Conservation (phyloP, 2,888 invertebrate genomes). For the Eristalis arbustorum region DNA sequence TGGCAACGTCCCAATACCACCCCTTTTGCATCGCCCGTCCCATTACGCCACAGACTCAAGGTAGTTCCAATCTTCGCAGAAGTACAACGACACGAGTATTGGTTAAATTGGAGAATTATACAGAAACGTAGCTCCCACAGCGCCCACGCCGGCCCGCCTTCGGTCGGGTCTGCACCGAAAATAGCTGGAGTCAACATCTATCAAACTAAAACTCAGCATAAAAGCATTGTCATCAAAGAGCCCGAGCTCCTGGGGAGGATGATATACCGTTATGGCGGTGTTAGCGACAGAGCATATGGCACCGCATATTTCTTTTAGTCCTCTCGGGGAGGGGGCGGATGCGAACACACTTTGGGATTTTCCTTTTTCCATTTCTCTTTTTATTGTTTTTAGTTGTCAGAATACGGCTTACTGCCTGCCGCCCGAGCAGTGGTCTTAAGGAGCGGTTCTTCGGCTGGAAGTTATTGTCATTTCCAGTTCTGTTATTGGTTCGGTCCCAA, state of each 20-base stretch:
- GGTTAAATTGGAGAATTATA: constrained; percentile 69
- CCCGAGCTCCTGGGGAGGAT: constrained; percentile 25
- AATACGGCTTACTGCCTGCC: constrained; percentile 55
- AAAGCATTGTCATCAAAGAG: constrained; percentile 66
- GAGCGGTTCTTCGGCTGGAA: constrained; percentile 14
- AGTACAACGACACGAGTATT: constrained; percentile 60
- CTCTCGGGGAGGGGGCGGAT: constrained; percentile 42
- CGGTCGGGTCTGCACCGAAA: background rate
- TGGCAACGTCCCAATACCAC: constrained; percentile 53
- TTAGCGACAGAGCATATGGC: constrained; percentile 66
- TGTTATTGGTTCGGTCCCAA: constrained; percentile 45
- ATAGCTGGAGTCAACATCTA: constrained; percentile 64
- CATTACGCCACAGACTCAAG: constrained; percentile 34
- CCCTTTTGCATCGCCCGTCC: constrained; percentile 4
- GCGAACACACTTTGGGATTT: constrained; percentile 57
- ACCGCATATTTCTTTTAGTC: constrained; percentile 59
- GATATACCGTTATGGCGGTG: constrained; percentile 65
- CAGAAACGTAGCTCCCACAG: constrained; percentile 56
- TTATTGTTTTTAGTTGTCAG: constrained; percentile 68
- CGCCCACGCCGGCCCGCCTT: background rate
- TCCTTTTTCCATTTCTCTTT: constrained; percentile 27
- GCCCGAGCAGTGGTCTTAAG: constrained; percentile 25
- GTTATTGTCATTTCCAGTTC: constrained; percentile 59
- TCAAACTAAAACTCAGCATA: constrained; percentile 70
- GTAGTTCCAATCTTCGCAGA: constrained; percentile 37